Percentiles rank a stretch among this genome's conserved stretches.
Evolutionary conservation across 2,797 vertebrate species (phyloP).

Genomic region (Cuculus canorus): DNA sequence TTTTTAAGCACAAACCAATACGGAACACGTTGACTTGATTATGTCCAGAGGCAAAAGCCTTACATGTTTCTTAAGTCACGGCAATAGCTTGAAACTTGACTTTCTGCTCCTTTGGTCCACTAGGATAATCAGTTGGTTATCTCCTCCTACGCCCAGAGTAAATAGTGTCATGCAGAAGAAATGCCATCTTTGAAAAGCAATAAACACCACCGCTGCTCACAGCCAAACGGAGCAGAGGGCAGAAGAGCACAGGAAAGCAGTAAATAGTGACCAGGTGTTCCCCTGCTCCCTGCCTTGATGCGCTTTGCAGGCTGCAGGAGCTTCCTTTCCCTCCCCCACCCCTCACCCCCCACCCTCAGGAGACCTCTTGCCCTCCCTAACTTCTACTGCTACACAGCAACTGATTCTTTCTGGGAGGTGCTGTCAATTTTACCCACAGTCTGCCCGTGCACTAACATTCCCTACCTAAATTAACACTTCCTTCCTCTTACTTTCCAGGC

Average conservation of each 20-base stretch:
- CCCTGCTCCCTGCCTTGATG: background rate
- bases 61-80: conserved; percentile 70
- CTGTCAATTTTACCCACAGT: background rate
- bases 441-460: background rate
- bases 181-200: conserved; percentile 28
- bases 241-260: background rate
- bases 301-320: background rate
- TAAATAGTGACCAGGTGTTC: conserved; percentile 40
- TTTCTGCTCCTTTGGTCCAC: conserved; percentile 69
- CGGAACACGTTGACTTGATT: conserved; percentile 79
- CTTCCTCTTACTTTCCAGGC: background rate
- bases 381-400: background rate
- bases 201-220: conserved; percentile 10
- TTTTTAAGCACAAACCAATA: conserved; percentile 79
- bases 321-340: background rate
- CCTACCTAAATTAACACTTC: background rate
- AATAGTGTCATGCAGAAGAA: conserved; percentile 53
- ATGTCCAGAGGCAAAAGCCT: conserved; percentile 74
- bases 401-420: background rate
- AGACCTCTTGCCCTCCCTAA: conserved; percentile 21
- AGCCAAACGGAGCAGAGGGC: background rate
- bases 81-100: conserved; percentile 73
- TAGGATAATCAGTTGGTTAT: conserved; percentile 42
- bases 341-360: background rate
- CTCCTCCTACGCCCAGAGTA: conserved; percentile 20